Percentiles rank a stretch among this genome's conserved stretches.
phyloP scores from a whole-genome alignment of 2,888 invertebrate species.

The Zhuqinia jingwanae region DNA sequence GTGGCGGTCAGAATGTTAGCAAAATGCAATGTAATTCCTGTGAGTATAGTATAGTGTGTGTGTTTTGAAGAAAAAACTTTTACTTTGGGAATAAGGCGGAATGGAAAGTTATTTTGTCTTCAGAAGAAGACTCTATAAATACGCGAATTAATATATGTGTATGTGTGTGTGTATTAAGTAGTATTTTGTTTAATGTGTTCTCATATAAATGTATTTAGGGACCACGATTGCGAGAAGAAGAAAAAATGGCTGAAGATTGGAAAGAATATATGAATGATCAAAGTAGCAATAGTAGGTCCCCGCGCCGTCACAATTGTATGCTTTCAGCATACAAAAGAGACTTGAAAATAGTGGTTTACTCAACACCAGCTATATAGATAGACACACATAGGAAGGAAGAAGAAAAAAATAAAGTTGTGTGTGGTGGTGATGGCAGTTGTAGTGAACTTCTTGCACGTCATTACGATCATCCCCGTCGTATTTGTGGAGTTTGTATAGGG shows the following conservation, averaged over 20 bases:
- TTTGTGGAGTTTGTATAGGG: conserved; percentile 52
- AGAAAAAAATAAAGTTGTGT: conserved; percentile 6
- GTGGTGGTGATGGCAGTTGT: background rate
- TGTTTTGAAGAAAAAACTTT: conserved; percentile 52
- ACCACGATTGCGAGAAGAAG: background rate
- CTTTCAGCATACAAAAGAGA: background rate
- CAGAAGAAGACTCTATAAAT: background rate
- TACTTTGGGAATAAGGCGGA: conserved; percentile 41
- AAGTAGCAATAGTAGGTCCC: conserved; percentile 12
- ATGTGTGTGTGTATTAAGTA: too few relatives aligned
- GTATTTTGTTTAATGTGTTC: conserved; percentile 17
- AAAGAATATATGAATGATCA: conserved; percentile 28
- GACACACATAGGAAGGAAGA: too few relatives aligned
- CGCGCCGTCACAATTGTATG: background rate
- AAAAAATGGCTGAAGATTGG: background rate
- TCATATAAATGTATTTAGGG: background rate
- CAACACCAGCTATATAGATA: too few relatives aligned
- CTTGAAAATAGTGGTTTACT: too few relatives aligned
- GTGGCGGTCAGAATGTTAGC: conserved; percentile 52
- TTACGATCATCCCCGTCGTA: background rate
- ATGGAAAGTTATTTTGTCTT: conserved; percentile 48
- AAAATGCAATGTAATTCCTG: conserved; percentile 43
- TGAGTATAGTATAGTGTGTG: conserved; percentile 2
- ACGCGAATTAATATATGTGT: background rate
- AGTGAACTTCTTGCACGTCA: conserved; percentile 1